phyloP scores from a whole-genome alignment of 2,797 vertebrate species.

The Philypnodon macrostomus region DNA sequence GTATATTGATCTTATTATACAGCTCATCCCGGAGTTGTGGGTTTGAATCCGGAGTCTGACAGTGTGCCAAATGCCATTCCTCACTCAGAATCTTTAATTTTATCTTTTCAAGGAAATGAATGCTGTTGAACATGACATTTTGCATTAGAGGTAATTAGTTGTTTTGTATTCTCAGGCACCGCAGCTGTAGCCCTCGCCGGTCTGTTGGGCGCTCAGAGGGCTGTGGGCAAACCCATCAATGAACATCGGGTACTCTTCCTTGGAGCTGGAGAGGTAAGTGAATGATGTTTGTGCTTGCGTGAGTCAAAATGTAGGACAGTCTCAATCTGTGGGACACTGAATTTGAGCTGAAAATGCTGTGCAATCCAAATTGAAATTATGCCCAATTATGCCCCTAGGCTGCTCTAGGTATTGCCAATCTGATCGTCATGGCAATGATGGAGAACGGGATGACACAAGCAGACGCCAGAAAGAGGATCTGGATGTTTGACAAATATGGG shows the following conservation, averaged over 20 bases:
- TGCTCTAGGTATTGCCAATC: slow-evolving; percentile 93
- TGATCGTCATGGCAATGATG: slow-evolving; percentile 95
- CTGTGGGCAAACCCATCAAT: slow-evolving; percentile 82
- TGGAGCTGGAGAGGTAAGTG: slow-evolving; percentile 96
- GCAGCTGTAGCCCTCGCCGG: slow-evolving; percentile 91
- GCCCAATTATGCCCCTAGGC: slow-evolving; percentile 80
- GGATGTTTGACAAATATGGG: slow-evolving; percentile 94
- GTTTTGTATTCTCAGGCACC: slow-evolving; percentile 78
- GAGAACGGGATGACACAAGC: slow-evolving; percentile 81
- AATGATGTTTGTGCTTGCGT: too few relatives aligned
- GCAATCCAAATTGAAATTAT: too few relatives aligned
- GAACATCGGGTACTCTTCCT: slow-evolving; percentile 92
- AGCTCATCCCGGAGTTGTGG: too few relatives aligned
- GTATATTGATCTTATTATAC: too few relatives aligned
- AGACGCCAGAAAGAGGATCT: slow-evolving; percentile 85
- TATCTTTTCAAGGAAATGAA: too few relatives aligned
- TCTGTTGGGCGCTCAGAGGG: slow-evolving; percentile 87
- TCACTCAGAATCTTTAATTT: too few relatives aligned
- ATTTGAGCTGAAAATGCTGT: too few relatives aligned
- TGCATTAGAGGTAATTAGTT: neutral
- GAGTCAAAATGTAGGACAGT: too few relatives aligned
- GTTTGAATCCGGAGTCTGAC: too few relatives aligned
- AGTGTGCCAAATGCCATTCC: too few relatives aligned
- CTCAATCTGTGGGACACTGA: too few relatives aligned
- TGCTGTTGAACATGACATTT: too few relatives aligned